Conservation (phyloP, 2,113 vertebrate genomes). For the Etheostoma spectabile region DNA sequence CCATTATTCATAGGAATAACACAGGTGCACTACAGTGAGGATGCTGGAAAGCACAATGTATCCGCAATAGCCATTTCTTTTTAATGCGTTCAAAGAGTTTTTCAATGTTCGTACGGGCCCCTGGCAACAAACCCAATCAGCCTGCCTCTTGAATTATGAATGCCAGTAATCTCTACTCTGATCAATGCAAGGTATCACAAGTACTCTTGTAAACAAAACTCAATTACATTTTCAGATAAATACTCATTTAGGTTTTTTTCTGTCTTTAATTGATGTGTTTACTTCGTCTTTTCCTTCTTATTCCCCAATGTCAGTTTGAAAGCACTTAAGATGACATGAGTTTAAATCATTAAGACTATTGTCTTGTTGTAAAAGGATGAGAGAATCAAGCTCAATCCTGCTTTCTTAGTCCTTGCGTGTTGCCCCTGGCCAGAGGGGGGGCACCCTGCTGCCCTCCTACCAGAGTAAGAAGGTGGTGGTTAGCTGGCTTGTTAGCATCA, state of each 20-base stretch:
- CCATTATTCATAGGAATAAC: background rate
- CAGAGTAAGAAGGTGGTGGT: background rate
- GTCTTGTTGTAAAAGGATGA: background rate
- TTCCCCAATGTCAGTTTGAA: background rate
- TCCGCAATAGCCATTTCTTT: slow-evolving; percentile 20
- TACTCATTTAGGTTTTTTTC: background rate
- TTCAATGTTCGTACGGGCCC: slow-evolving; percentile 41
- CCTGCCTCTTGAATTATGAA: slow-evolving; percentile 69
- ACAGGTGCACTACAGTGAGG: background rate
- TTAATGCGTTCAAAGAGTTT: slow-evolving; percentile 39
- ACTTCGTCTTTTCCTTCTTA: background rate
- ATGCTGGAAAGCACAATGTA: slow-evolving; percentile 19
- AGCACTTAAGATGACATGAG: background rate
- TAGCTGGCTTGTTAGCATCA: background rate
- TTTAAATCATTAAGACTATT: background rate
- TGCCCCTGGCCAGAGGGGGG: background rate
- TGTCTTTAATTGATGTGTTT: slow-evolving; percentile 7
- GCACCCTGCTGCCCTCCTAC: background rate
- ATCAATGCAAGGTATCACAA: slow-evolving; percentile 41
- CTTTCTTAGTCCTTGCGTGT: background rate
- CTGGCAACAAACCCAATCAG: slow-evolving; percentile 58
- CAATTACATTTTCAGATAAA: slow-evolving; percentile 34
- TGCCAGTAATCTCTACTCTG: slow-evolving; percentile 28
- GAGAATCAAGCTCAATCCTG: background rate
- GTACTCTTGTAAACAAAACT: slow-evolving; percentile 40